Evolutionary conservation across 1,140 invertebrate genomes (phyloP), one percentile per base, ranked within the genome.

Genomic region (Aphidius ervi): DNA sequence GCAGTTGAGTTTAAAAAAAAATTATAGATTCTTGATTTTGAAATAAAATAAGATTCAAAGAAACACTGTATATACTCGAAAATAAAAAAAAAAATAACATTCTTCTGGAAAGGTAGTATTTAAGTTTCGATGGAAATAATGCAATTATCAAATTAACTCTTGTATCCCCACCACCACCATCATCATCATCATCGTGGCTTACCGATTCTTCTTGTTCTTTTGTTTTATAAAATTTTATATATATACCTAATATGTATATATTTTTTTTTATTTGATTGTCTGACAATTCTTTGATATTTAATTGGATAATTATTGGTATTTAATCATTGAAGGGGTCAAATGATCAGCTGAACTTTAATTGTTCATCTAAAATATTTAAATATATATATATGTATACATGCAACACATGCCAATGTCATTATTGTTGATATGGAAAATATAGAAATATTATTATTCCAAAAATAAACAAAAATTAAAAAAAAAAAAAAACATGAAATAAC

Each of bases 111-210:
- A 74, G 72, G 71, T 73, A 63, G 71, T 68, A 73, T 71, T 74
- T 74, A 74, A 65, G 72, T 56, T 63, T 56, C 63, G 66, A 8
- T 54, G 69, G 67, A 68, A 72, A 69, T 73, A 71, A 73, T 62
- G 69, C 70, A 74, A 74, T 74, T 74, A 74, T 73, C 72, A 71
- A 72, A 74, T 74, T 73, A 71, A 73, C 69, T 64, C 70, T 71
- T 67, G 69, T 70, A 73, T 71, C 67, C 72, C 65, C 68, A 64
- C 69, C 65, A 67, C 5, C 49, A 43, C 69, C 70, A 70, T 68
- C 65, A 67, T 31, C 49, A 43, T 70, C 70, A 70, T 68, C 65
- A 61, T 65, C 62, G 64, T 56, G 66, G 68, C 69, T 67, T 63
- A 58, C 9, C 42, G 7, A 8, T 10, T 43, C 42, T 43, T 2